A percentile compares a stretch with the other conserved stretches of the same genome.
Evolutionary conservation across 2,888 invertebrate species (phyloP).

Genomic region (Suillia variegata): DNA sequence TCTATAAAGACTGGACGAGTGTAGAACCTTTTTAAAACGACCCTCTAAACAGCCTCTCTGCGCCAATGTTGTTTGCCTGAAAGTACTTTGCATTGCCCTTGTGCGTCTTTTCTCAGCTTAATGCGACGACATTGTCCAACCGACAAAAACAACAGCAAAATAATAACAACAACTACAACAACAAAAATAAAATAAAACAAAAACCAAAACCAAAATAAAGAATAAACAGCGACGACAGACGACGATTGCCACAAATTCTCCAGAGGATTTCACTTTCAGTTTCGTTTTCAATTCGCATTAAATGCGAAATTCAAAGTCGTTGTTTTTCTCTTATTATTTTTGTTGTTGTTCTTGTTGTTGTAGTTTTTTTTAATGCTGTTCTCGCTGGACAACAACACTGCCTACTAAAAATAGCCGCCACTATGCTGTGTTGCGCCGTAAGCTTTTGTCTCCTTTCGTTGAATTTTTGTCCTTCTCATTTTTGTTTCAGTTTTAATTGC

Average conservation of each 20-base stretch:
- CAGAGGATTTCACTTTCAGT: conserved; percentile 54
- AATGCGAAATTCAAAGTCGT: too few species aligned
- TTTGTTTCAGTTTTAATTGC: conserved; percentile 38
- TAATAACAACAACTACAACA: neutral
- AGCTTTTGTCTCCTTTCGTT: neutral
- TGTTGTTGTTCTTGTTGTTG: too few species aligned
- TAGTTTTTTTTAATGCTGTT: too few species aligned
- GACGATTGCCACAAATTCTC: conserved; percentile 36
- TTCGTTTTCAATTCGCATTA: conserved; percentile 25
- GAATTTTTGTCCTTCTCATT: neutral
- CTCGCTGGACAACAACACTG: neutral
- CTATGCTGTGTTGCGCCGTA: neutral
- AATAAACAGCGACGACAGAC: conserved; percentile 11
- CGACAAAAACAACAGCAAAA: neutral
- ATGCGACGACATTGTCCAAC: neutral
- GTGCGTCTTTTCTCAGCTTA: too few species aligned
- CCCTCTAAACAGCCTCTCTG: too few species aligned
- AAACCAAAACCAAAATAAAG: too few species aligned
- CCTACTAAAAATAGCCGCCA: conserved; percentile 40
- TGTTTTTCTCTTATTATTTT: too few species aligned
- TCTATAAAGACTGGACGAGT: too few species aligned
- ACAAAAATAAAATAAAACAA: too few species aligned
- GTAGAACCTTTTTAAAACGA: too few species aligned
- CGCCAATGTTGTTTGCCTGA: too few species aligned
- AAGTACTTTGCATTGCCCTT: too few species aligned